Evolutionary conservation across 2,888 invertebrate genomes (phyloP).

Genomic region (Serrognathus titanus): DNA sequence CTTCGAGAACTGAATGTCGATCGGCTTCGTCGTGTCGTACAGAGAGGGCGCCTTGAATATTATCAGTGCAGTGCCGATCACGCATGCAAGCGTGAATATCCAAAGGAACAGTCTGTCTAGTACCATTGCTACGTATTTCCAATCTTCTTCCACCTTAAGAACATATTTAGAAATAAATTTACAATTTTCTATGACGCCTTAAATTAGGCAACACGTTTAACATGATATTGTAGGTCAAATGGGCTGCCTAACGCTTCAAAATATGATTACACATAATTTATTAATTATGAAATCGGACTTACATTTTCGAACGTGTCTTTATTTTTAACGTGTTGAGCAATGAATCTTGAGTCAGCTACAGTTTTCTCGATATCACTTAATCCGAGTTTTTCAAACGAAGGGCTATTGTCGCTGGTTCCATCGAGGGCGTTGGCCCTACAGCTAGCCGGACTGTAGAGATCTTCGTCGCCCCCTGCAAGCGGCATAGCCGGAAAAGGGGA

Average conservation of each 20-base stretch:
- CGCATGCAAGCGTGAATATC: constrained; percentile 91
- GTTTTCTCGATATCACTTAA: constrained; percentile 88
- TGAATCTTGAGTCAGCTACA: constrained; percentile 87
- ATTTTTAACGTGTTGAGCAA: constrained; percentile 93
- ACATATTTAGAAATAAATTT: too few relatives aligned
- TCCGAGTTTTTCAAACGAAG: constrained; percentile 77
- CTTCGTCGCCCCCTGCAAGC: constrained; percentile 76
- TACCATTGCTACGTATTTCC: constrained; percentile 97
- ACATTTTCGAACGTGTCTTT: constrained; percentile 93
- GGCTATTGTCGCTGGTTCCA: constrained; percentile 64
- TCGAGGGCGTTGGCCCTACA: constrained; percentile 50
- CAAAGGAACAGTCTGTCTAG: constrained; percentile 94
- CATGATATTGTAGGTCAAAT: too few relatives aligned
- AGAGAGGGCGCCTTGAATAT: constrained; percentile 88
- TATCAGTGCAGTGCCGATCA: constrained; percentile 83
- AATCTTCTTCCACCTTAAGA: constrained; percentile 88
- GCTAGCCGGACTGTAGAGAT: constrained; percentile 71
- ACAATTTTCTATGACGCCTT: too few relatives aligned
- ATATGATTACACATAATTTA: too few relatives aligned
- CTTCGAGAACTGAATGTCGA: constrained; percentile 87
- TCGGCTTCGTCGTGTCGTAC: constrained; percentile 85
- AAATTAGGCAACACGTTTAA: too few relatives aligned
- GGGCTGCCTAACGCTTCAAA: background rate
- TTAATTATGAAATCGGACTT: too few relatives aligned
- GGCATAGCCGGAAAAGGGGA: constrained; percentile 66